Base-by-base conservation (phyloP, 35 echinoderm and acorn worm species). In the Strongylocentrotus purpuratus region DNA sequence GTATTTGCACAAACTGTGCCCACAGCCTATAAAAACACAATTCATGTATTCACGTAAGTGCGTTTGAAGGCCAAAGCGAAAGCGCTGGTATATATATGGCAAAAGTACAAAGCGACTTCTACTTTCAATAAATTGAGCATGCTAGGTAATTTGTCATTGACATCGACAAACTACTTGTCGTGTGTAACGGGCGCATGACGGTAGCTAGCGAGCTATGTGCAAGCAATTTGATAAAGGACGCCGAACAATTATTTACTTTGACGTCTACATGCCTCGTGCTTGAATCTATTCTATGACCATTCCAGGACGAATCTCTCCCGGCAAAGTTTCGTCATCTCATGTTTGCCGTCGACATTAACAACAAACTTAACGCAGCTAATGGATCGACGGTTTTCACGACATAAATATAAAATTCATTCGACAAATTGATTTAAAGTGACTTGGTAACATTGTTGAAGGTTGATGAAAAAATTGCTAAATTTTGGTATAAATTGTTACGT, bases 41-140 rank as follows among this genome's bases (percentile, higher is more conserved):
- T 70, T 5, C 25, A n/a, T 78, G 22, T 18, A 78, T 3, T 22
- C 20, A 55, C 15, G 50, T 78, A 78, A 78, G 65, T 78, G 65
- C 65, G 4, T n/a, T n/a, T 78, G 65, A 78, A 78, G 65, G 65
- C 65, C 65, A 78, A 78, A 78, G 22, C 65, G 22, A 78, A n/a
- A 7, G 22, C 65, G 22, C 65, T 28, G 20, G 65, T 78, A 78
- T 78, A 65, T 65, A 28, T 70, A 70, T 70, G 22, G 17, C 17
- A 20, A 78, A 78, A 78, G 65, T 78, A 78, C 65, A 78, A 7
- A 78, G 22, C 65, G 28, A n/a, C 65, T 78, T 78, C 65, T 78
- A 78, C 22, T 78, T 15, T 78, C 65, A 78, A 78, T 78, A n/a
- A 78, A 78, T 78, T n/a, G 65, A 78, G 65, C 65, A 78, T 78